Percentiles rank a stretch among this genome's conserved stretches.
Conservation (phyloP, 2,797 vertebrate genomes). For the Typhlichthys subterraneus region DNA sequence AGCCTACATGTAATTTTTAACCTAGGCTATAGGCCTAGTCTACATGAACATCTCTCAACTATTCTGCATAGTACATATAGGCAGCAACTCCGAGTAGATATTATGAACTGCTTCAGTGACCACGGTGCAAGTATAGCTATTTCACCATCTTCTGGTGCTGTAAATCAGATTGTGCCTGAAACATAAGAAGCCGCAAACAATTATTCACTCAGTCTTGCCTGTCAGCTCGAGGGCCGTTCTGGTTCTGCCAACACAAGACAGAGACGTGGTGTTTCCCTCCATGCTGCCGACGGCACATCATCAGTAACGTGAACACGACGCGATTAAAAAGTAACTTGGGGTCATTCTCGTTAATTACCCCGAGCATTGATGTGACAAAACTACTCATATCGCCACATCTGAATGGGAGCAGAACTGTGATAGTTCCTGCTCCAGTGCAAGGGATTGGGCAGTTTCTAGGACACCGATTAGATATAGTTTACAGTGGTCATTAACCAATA, state of each 20-base stretch:
- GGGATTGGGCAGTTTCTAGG: too few species aligned
- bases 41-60: not conserved
- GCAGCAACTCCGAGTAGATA: too few species aligned
- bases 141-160: constrained; percentile 61
- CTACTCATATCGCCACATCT: constrained; percentile 36
- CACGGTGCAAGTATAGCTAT: constrained; percentile 14
- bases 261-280: constrained; percentile 42
- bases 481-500: too few species aligned
- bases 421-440: too few species aligned
- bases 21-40: not conserved
- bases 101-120: too few species aligned
- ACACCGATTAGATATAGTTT: too few species aligned
- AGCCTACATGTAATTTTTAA: too few species aligned
- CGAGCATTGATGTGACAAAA: constrained; percentile 48
- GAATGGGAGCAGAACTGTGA: not conserved
- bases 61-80: not conserved
- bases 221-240: constrained; percentile 64
- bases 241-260: constrained; percentile 50
- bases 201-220: constrained; percentile 70
- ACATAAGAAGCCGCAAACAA: constrained; percentile 69
- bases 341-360: constrained; percentile 71
- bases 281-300: constrained; percentile 64
- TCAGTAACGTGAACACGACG: constrained; percentile 68
- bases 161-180: constrained; percentile 67
- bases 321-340: constrained; percentile 59